Conservation (phyloP, 2,113 vertebrate genomes). For the Caloenas nicobarica region DNA sequence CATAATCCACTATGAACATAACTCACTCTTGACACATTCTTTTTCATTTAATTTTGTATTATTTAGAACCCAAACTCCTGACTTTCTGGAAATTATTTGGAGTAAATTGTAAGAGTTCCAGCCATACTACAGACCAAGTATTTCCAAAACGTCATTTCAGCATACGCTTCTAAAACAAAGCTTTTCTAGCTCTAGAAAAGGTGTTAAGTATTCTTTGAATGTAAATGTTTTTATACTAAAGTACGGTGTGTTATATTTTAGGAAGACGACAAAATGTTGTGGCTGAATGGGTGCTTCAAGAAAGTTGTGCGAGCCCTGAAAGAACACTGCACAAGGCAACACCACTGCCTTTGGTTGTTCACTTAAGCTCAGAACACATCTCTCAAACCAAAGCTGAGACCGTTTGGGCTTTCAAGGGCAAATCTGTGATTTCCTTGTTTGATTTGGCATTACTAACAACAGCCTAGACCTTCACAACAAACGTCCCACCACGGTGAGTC, state of each 20-base stretch:
- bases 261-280: not conserved
- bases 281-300: not conserved
- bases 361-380: too few species aligned
- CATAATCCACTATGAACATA: not conserved
- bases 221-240: not conserved
- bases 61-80: not conserved
- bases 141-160: not conserved
- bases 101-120: not conserved
- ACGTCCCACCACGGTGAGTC: too few species aligned
- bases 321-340: not conserved
- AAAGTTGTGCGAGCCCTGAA: not conserved
- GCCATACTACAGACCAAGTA: not conserved
- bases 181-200: not conserved
- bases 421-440: too few species aligned
- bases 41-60: not conserved
- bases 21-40: not conserved
- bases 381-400: too few species aligned
- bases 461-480: too few species aligned
- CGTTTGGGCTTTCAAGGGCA: too few species aligned
- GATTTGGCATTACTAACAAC: too few species aligned
- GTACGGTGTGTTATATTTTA: not conserved
- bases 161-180: not conserved
- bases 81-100: not conserved
- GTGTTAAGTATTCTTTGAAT: not conserved
- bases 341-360: too few species aligned